These are phyloP conservation scores for Rotaria socialis DNA, from an alignment of 2,888 invertebrate species.

Conservation along the genomic window DNA sequence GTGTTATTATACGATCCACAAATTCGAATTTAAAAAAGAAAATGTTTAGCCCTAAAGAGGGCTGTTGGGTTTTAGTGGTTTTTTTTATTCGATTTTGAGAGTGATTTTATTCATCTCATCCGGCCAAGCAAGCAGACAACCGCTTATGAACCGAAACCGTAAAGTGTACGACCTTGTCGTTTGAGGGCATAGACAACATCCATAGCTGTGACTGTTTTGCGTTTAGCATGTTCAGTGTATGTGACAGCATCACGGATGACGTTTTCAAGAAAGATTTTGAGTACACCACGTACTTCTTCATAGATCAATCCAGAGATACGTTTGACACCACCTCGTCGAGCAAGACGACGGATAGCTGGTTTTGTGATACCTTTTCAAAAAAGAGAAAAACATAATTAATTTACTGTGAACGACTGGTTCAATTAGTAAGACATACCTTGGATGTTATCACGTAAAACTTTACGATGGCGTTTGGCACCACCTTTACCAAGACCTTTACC, in stretches of 20 bases:
- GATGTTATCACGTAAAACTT: conserved; percentile 73
- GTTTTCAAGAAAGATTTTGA: conserved; percentile 77
- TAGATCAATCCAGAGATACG: conserved; percentile 73
- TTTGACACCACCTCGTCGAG: conserved; percentile 67
- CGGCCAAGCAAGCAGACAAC: not conserved
- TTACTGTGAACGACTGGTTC: too few species aligned
- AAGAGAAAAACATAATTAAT: too few species aligned
- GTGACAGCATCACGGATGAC: conserved; percentile 79
- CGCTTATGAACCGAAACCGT: conserved; percentile 67
- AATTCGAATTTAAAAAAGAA: not conserved
- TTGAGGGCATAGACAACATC: conserved; percentile 81
- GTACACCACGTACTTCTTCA: conserved; percentile 73
- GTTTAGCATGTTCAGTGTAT: conserved; percentile 79
- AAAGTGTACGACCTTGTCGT: conserved; percentile 74
- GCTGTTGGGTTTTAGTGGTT: conserved; percentile 40
- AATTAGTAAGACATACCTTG: conserved; percentile 62
- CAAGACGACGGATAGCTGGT: conserved; percentile 73
- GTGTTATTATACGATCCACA: not conserved
- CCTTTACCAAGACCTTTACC: conserved; percentile 75
- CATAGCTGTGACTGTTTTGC: conserved; percentile 82
- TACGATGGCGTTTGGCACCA: conserved; percentile 77
- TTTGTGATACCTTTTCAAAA: conserved; percentile 64
- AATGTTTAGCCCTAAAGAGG: conserved; percentile 44
- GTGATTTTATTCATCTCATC: conserved; percentile 1
- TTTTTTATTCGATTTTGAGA: not conserved